phyloP scores from a whole-genome alignment of 2,113 vertebrate species.

The Nansenia antarctica region DNA sequence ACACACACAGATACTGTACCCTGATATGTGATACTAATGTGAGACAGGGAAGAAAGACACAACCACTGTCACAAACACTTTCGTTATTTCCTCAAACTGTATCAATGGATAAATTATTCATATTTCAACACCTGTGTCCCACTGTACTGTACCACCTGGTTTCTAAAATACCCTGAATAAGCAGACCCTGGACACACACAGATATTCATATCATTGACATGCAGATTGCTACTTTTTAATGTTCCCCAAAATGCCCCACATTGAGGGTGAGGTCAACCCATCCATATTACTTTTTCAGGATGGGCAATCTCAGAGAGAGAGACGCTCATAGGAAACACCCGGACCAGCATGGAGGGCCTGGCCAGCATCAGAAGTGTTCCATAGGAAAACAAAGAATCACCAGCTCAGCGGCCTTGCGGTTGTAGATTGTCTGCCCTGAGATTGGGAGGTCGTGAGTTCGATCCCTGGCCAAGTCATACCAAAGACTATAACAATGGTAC shows the following conservation, averaged over 20 bases:
- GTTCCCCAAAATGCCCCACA: too few species aligned
- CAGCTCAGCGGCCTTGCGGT: too few species aligned
- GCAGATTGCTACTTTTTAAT: background rate
- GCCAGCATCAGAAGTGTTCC: too few species aligned
- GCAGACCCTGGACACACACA: background rate
- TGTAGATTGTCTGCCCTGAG: too few species aligned
- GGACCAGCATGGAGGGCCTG: too few species aligned
- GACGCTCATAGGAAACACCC: background rate
- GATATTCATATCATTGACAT: background rate
- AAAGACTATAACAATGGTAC: too few species aligned
- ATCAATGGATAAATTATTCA: constrained; percentile 5
- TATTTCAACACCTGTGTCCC: background rate
- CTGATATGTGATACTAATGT: background rate
- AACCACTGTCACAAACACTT: background rate
- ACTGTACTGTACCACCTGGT: too few species aligned
- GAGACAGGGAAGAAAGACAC: constrained; percentile 1
- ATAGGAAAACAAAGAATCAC: too few species aligned
- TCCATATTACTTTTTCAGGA: background rate
- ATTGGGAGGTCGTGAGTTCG: too few species aligned
- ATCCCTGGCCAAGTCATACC: too few species aligned
- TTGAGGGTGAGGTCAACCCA: background rate
- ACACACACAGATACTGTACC: constrained; percentile 8
- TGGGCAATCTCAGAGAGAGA: background rate
- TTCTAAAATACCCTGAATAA: background rate
- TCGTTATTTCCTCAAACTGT: constrained; percentile 1